Evolutionary conservation across 1,140 invertebrate genomes (phyloP).

Genomic region (Drosophila nannoptera): DNA sequence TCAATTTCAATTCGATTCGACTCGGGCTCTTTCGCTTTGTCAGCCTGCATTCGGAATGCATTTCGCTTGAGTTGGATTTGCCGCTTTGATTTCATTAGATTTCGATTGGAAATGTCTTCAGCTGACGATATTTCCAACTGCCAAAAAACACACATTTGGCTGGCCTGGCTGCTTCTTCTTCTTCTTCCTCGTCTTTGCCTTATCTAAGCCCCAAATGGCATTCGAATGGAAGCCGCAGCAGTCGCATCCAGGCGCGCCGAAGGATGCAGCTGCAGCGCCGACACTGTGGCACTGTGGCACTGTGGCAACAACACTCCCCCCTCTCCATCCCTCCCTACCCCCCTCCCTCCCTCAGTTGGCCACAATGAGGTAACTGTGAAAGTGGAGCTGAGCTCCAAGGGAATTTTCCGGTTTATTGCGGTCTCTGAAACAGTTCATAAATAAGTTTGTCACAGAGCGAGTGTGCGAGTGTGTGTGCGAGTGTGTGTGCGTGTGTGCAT

Average conservation of each 20-base stretch:
- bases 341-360: conserved; percentile 29
- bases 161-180: conserved; percentile 17
- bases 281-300: conserved; percentile 28
- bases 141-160: background rate
- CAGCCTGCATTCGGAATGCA: too few relatives aligned
- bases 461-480: conserved; percentile 10
- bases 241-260: conserved; percentile 61
- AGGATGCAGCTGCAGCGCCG: conserved; percentile 27
- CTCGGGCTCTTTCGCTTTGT: too few relatives aligned
- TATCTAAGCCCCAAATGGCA: conserved; percentile 70
- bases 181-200: conserved; percentile 44
- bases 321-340: background rate
- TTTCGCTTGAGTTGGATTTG: too few relatives aligned
- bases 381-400: conserved; percentile 37
- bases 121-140: conserved; percentile 1
- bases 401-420: conserved; percentile 69
- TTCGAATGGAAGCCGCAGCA: conserved; percentile 69
- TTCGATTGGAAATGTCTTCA: too few relatives aligned
- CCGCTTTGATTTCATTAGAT: too few relatives aligned
- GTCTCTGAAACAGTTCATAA: conserved; percentile 70
- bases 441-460: conserved; percentile 34
- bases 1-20: too few relatives aligned
- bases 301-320: conserved; percentile 29
- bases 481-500: conserved; percentile 3
- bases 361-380: conserved; percentile 44